Evolutionary conservation across 2,797 vertebrate genomes (phyloP), one percentile per base, ranked within the genome.

Genomic region (Enteromius anoplus): DNA sequence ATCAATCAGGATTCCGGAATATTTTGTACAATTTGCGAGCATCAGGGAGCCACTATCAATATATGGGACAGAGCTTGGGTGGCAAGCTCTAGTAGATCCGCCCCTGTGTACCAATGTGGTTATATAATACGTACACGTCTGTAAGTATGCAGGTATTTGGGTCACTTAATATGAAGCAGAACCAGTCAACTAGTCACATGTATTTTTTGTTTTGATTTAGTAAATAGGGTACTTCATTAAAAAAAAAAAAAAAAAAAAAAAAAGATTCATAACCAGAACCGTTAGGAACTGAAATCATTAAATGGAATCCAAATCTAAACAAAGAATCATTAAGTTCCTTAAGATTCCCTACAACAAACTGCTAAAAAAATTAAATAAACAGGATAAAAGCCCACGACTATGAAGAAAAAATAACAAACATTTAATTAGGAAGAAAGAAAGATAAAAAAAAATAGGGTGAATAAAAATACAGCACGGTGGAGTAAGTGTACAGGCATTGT

Each of bases 401-500:
- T 49, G 17, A 29, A 11, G 8, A 5, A 62, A 58, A 26, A 76
- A 26, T 15, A 21, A 21, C 12, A 42, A 72, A 21, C 21, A 53
- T 15, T 76, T 60, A 42, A 78, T 78, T 49, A 37, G 12, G 17
- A 37, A 49, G 26, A 65, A 49, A 55, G 9, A 23, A 10, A 26
- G 21, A 51, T 51, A 37, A n/a, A 10, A 26, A 40, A 68, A 68
- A 42, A 42, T 21, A 19, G 37, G 2, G 9, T 29, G 8, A 23
- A 66, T 68, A 32, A 58, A 79, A 80, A 80, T 12, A 53, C 4
- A 1, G 6, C 23, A 42, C 69, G 14, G 5, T 55, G 9, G 15
- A 23, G 19, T 70, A 45, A n/a, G 26, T n/a, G 23, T 45, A 47
- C 9, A 75, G n/a, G 70, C 70, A 65, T 75, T 82, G 58, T 82